Evolutionary conservation across 2,797 vertebrate species (phyloP).

Genomic region (Gymnoscopelus braueri): DNA sequence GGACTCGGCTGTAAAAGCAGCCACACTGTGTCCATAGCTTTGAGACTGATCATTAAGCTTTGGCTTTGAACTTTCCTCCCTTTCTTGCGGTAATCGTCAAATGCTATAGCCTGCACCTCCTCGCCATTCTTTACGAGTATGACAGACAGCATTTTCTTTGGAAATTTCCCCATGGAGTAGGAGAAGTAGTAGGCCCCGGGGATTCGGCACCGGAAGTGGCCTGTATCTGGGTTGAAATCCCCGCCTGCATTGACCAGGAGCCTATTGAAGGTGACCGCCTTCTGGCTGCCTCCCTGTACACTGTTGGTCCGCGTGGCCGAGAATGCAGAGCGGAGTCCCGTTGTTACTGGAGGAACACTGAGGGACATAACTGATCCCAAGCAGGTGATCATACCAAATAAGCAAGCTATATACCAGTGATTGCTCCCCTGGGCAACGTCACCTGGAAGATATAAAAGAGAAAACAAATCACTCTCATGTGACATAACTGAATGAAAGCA

Average conservation of each 20-base stretch:
- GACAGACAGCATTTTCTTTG: conserved; percentile 83
- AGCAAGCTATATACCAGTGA: conserved; percentile 45
- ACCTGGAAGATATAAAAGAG: conserved; percentile 26
- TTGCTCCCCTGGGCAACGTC: conserved; percentile 56
- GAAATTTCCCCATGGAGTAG: conserved; percentile 83
- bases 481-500: no score
- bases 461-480: conserved; percentile 15
- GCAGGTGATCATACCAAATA: conserved; percentile 57
- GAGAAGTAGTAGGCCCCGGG: conserved; percentile 84
- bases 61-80: conserved; percentile 84
- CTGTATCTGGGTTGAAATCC: conserved; percentile 81
- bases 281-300: conserved; percentile 76
- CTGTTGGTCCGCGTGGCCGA: conserved; percentile 80
- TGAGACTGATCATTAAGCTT: conserved; percentile 80
- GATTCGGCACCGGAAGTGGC: conserved; percentile 80
- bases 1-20: conserved; percentile 77
- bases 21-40: conserved; percentile 81
- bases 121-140: conserved; percentile 83
- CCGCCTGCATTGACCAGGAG: conserved; percentile 80
- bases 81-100: conserved; percentile 78
- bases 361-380: conserved; percentile 53
- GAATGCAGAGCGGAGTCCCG: conserved; percentile 79
- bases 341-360: conserved; percentile 43
- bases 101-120: conserved; percentile 84
- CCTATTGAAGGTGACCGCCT: conserved; percentile 79